Percentiles rank a stretch among this genome's conserved stretches.
phyloP scores from a whole-genome alignment of 2,797 vertebrate species.

The Myiothlypis chrysogaster region DNA sequence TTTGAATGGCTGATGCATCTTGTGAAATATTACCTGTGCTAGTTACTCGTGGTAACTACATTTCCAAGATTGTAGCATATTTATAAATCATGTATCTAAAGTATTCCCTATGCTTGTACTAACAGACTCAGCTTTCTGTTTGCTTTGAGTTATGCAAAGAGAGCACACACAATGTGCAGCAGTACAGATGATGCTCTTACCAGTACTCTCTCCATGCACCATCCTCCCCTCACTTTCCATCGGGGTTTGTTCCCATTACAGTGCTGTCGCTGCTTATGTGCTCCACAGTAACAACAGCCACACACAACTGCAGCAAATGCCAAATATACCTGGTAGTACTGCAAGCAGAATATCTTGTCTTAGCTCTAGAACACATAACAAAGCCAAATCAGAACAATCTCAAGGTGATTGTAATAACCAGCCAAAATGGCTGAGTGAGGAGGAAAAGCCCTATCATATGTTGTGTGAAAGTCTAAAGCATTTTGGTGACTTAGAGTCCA shows the following conservation, averaged over 20 bases:
- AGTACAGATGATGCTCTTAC: not conserved
- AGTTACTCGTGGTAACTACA: not conserved
- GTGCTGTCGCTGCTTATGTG: not conserved
- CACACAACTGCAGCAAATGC: not conserved
- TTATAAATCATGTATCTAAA: not conserved
- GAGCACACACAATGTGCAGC: not conserved
- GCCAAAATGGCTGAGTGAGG: not conserved
- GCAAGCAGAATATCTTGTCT: not conserved
- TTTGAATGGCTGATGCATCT: not conserved
- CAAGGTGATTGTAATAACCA: not conserved
- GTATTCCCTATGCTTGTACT: not conserved
- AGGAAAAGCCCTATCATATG: not conserved
- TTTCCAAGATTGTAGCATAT: not conserved
- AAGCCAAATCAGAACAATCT: not conserved
- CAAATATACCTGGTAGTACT: not conserved
- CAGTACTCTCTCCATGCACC: not conserved
- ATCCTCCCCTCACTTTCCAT: not conserved
- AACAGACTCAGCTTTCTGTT: not conserved
- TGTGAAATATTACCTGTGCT: not conserved
- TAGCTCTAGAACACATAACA: not conserved
- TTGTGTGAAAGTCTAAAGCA: not conserved
- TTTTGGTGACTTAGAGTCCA: not conserved
- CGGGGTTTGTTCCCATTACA: not conserved
- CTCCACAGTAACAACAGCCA: not conserved
- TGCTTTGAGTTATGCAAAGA: not conserved